Evolutionary conservation across 2,113 vertebrate species (phyloP).

Genomic region (Hymenochirus boettgeri): DNA sequence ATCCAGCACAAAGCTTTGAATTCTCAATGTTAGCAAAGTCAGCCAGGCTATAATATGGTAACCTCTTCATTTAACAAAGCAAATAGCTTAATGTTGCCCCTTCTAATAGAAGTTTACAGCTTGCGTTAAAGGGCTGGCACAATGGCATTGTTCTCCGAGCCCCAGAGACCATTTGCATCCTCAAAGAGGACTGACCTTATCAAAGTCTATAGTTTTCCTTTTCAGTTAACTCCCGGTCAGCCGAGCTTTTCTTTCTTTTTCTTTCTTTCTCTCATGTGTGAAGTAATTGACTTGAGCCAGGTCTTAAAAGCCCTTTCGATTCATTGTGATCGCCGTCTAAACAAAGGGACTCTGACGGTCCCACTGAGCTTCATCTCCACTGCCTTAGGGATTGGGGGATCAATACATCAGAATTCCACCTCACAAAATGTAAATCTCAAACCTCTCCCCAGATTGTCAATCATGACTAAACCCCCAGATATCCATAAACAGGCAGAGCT

Average conservation of each 20-base stretch:
- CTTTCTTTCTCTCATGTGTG: too few relatives aligned
- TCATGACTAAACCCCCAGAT: too few relatives aligned
- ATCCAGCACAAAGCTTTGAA: neutral
- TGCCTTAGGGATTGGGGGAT: too few relatives aligned
- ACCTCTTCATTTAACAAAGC: slow-evolving; percentile 18
- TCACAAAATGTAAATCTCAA: too few relatives aligned
- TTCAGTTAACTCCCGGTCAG: slow-evolving; percentile 1
- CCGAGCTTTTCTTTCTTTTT: slow-evolving; percentile 1
- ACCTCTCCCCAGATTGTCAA: too few relatives aligned
- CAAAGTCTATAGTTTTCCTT: slow-evolving; percentile 15
- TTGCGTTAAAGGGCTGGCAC: neutral
- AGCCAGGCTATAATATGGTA: neutral
- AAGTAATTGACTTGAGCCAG: slow-evolving; percentile 10
- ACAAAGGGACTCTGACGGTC: neutral
- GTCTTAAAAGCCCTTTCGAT: neutral
- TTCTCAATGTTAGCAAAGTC: neutral
- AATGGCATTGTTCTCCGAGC: neutral
- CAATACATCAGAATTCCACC: too few relatives aligned
- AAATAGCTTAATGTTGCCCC: neutral
- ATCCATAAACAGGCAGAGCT: too few relatives aligned
- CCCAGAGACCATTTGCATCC: neutral
- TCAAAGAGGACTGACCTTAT: slow-evolving; percentile 18
- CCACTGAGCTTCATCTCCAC: too few relatives aligned
- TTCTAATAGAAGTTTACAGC: neutral
- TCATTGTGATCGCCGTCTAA: neutral